A percentile compares a stretch with the other conserved stretches of the same genome.
These are phyloP conservation scores for Thaumatotibia leucotreta DNA, from an alignment of 1,140 invertebrate genomes.

Conservation along the genomic window DNA sequence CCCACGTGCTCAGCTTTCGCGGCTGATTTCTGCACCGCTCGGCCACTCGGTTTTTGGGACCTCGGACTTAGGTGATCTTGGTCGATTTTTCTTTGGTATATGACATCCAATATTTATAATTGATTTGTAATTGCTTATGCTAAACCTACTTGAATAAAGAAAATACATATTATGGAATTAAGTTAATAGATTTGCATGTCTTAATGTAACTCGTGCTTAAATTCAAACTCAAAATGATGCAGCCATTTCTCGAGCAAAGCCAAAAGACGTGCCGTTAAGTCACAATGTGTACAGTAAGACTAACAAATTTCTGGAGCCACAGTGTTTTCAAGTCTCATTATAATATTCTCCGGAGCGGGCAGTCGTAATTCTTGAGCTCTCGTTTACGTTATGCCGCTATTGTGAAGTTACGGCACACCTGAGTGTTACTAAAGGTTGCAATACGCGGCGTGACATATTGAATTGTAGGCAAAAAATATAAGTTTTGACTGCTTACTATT, in stretches of 20 bases:
- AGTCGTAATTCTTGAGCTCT: constrained; percentile 31
- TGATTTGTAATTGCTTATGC: too few species aligned
- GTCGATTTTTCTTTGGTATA: too few species aligned
- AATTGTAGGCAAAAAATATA: not conserved
- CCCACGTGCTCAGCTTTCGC: too few species aligned
- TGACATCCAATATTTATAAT: too few species aligned
- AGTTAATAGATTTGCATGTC: too few species aligned
- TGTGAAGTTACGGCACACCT: constrained; percentile 38
- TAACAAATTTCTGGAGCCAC: constrained; percentile 28
- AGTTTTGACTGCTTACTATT: too few species aligned
- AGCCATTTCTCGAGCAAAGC: not conserved
- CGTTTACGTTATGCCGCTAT: constrained; percentile 43
- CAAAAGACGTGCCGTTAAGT: not conserved
- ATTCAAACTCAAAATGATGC: not conserved
- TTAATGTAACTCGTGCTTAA: not conserved
- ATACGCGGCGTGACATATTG: not conserved
- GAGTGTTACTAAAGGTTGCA: not conserved
- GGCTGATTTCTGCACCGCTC: too few species aligned
- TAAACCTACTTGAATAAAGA: too few species aligned
- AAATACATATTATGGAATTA: too few species aligned
- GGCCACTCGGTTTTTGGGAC: too few species aligned
- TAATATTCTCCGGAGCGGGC: constrained; percentile 21
- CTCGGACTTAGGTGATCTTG: too few species aligned
- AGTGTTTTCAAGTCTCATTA: constrained; percentile 43
- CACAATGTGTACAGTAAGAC: not conserved